These are phyloP conservation scores for Drosophila sechellia DNA, from an alignment of 1,140 invertebrate genomes.

Conservation along the genomic window DNA sequence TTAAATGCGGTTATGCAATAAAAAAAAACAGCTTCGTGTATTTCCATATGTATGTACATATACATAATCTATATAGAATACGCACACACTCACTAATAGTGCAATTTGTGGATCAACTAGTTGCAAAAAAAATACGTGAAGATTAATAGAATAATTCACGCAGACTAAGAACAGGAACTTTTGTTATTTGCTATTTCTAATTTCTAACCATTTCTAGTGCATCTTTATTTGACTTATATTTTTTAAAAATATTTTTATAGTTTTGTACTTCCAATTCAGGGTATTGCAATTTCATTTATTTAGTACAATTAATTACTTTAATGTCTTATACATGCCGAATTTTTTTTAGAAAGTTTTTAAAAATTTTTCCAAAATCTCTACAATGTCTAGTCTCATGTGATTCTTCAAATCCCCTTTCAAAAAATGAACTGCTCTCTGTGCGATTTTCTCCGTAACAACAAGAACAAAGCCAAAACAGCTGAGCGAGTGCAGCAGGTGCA, in stretches of 20 bases:
- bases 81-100: background rate
- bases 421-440: slow-evolving; percentile 26
- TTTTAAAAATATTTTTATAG: no score
- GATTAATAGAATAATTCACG: background rate
- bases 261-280: no score
- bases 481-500: slow-evolving; percentile 30
- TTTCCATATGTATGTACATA: background rate
- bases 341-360: background rate
- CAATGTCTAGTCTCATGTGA: no score
- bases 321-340: no score
- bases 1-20: slow-evolving; percentile 74
- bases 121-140: slow-evolving; percentile 1
- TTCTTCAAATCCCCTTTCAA: slow-evolving; percentile 12
- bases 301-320: background rate
- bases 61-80: background rate
- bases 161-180: no score
- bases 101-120: slow-evolving; percentile 20
- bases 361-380: no score
- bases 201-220: no score
- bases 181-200: no score
- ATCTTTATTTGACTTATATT: no score
- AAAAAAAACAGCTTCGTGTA: slow-evolving; percentile 13
- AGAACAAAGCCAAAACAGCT: slow-evolving; percentile 38
- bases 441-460: slow-evolving; percentile 24
- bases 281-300: no score